phyloP scores from a whole-genome alignment of 2,888 invertebrate genomes.

The Blastobasis adustella region DNA sequence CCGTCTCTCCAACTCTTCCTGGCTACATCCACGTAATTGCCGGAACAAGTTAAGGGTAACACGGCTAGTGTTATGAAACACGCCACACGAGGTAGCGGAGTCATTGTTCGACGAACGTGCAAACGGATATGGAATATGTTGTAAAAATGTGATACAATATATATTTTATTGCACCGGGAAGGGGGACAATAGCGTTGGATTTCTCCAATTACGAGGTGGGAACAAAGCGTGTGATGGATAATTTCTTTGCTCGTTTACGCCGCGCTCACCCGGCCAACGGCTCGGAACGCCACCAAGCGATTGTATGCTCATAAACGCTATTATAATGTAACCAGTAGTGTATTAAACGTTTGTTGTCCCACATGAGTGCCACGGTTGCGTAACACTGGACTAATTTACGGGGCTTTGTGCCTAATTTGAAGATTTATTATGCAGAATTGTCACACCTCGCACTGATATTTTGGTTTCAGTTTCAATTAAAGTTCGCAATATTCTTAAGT shows the following conservation, averaged over 20 bases:
- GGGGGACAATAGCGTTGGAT: constrained; percentile 37
- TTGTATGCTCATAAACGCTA: too few species aligned
- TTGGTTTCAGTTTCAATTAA: too few species aligned
- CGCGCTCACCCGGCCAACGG: constrained; percentile 24
- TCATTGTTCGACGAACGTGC: neutral
- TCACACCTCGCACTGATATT: too few species aligned
- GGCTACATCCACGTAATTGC: constrained; percentile 26
- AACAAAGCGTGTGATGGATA: constrained; percentile 39
- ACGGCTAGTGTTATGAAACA: constrained; percentile 4
- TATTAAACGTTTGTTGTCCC: too few species aligned
- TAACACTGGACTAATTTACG: too few species aligned
- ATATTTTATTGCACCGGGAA: constrained; percentile 32
- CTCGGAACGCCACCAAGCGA: constrained; percentile 19
- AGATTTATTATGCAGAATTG: too few species aligned
- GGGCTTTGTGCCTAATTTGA: too few species aligned
- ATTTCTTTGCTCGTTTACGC: constrained; percentile 32
- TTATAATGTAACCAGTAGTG: too few species aligned
- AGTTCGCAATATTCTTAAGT: too few species aligned
- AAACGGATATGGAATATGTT: constrained; percentile 18
- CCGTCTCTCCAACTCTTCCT: constrained; percentile 10
- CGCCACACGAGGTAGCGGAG: constrained; percentile 3
- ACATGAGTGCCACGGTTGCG: too few species aligned
- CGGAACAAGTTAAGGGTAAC: too few species aligned
- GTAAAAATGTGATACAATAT: constrained; percentile 27
- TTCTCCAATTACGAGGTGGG: constrained; percentile 34